A percentile compares a stretch with the other conserved stretches of the same genome.
phyloP scores from a whole-genome alignment of 2,888 invertebrate genomes.

The Leptogaster cylindrica region DNA sequence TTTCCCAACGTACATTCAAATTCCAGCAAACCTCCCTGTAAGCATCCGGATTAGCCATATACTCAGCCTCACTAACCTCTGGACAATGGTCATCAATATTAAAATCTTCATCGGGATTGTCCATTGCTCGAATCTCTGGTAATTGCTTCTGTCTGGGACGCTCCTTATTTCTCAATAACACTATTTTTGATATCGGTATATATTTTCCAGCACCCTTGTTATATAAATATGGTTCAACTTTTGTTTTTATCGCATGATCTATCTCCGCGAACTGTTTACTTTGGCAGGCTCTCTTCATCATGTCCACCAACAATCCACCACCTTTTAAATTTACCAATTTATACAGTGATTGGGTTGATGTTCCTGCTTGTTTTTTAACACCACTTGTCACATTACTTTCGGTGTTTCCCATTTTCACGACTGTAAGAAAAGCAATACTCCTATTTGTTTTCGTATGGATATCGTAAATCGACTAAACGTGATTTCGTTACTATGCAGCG shows the following conservation, averaged over 20 bases:
- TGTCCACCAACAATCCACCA: slow-evolving; percentile 89
- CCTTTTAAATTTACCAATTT: slow-evolving; percentile 91
- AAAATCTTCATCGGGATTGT: slow-evolving; percentile 84
- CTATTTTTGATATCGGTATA: slow-evolving; percentile 87
- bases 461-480: no score
- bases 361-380: slow-evolving; percentile 93
- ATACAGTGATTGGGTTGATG: slow-evolving; percentile 82
- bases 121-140: slow-evolving; percentile 77
- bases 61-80: slow-evolving; percentile 68
- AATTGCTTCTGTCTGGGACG: slow-evolving; percentile 80
- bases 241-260: slow-evolving; percentile 89
- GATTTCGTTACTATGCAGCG: no score
- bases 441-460: no score
- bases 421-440: background rate
- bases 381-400: slow-evolving; percentile 91
- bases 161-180: slow-evolving; percentile 85
- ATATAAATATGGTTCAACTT: slow-evolving; percentile 90
- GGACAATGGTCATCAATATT: slow-evolving; percentile 81
- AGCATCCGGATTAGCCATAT: slow-evolving; percentile 70
- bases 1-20: slow-evolving; percentile 67
- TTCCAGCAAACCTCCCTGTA: slow-evolving; percentile 92
- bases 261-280: slow-evolving; percentile 90
- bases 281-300: slow-evolving; percentile 90
- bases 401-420: slow-evolving; percentile 75
- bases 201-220: slow-evolving; percentile 91